Base-by-base conservation (phyloP, 2,113 vertebrate genomes). In the Hassar affinis region DNA sequence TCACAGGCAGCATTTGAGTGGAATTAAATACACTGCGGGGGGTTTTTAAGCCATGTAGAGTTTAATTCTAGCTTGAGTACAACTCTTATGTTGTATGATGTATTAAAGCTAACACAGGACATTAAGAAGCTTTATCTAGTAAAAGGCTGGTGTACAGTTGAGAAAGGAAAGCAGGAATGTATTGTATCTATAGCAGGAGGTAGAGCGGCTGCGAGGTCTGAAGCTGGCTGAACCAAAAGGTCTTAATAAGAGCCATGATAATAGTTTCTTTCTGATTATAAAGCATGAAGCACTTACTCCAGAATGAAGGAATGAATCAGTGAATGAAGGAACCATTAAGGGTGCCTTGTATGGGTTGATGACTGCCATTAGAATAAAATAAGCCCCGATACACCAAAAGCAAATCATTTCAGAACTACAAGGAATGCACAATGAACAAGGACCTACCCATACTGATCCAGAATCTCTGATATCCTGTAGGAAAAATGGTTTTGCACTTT, bases 1-100 rank as follows among this genome's bases (percentile, higher is more conserved):
- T 88, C 78, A 86, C 86, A 88, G 88, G 69, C 83, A 79, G 81
- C 71, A 52, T 85, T 69, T 49, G 42, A 74, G 56, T 75, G 66
- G 20, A 38, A n/a, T n/a, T n/a, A 47, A 38, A 68, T 68, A 68
- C 7, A 38, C 5, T 7, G 30, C 27, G 17, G 27, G 17, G 27
- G 27, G 71, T 25, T 33, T 45, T 68, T 27, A 38, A 54, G 76
- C n/a, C 12, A 47, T 38, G 11, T 38, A 68, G 78, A 35, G 47
- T 30, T 80, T 47, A 25, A 52, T 80, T 47, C 27, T 45, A 66
- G 78, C 42, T 66, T 0, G 38, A 71, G 45, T 2, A 27, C 22
- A 49, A 72, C 69, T 49, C 69, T 71, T 1, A 4, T 12, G 25
- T 15, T 47, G 38, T 42, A 42, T 42, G 38, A 3, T 6, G 11